phyloP scores from a whole-genome alignment of 1,140 invertebrate genomes.

The Achroia grisella region DNA sequence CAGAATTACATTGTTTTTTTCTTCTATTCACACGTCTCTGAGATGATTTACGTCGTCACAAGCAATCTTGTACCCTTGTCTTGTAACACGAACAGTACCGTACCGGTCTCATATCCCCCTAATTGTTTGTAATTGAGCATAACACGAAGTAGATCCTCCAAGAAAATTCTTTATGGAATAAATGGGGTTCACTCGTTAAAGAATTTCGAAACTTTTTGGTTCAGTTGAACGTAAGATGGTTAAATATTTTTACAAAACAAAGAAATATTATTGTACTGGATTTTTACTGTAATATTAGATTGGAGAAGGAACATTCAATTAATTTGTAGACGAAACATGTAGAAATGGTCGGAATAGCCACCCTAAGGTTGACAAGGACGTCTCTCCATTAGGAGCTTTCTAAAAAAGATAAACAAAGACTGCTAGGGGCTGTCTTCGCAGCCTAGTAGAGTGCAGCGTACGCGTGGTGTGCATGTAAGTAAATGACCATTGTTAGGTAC shows the following conservation, averaged over 20 bases:
- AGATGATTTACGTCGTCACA: too few species aligned
- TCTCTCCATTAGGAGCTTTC: constrained; percentile 26
- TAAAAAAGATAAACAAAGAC: constrained; percentile 32
- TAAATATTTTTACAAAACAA: too few species aligned
- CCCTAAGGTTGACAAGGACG: constrained; percentile 8
- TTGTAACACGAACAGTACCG: too few species aligned
- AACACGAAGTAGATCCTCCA: not conserved
- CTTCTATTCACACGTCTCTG: too few species aligned
- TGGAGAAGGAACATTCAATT: not conserved
- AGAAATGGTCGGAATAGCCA: constrained; percentile 9
- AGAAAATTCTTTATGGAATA: not conserved
- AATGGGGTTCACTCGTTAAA: not conserved
- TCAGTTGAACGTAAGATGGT: not conserved
- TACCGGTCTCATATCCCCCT: too few species aligned
- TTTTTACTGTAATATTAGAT: not conserved
- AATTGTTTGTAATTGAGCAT: too few species aligned
- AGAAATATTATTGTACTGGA: too few species aligned
- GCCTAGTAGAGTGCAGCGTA: constrained; percentile 6
- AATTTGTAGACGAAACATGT: constrained; percentile 10
- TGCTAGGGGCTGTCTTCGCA: constrained; percentile 3
- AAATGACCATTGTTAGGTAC: constrained; percentile 17
- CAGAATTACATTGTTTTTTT: too few species aligned
- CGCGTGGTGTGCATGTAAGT: constrained; percentile 8
- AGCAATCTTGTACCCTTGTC: too few species aligned
- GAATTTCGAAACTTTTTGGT: not conserved